Evolutionary conservation across 2,113 vertebrate species (phyloP).

Genomic region (Nycticebus coucang): DNA sequence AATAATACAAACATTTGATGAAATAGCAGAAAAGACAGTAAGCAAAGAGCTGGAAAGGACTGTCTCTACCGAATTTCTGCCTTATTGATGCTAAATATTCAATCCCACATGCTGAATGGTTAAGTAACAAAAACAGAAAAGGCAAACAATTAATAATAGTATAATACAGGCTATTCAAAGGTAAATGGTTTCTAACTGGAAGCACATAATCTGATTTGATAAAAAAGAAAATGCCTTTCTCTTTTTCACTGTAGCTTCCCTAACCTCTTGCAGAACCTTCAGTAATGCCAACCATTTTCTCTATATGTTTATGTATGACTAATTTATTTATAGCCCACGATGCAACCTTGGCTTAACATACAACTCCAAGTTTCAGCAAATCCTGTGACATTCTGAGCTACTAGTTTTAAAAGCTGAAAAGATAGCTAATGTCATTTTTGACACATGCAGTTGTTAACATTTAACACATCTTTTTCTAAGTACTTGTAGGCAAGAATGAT

Average conservation of each 20-base stretch:
- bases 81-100: neutral
- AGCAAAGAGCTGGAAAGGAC: neutral
- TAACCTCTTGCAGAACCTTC: neutral
- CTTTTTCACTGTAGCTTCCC: neutral
- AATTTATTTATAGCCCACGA: neutral
- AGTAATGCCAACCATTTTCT: neutral
- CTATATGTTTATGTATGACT: rapidly evolving
- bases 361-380: neutral
- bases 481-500: constrained; percentile 40
- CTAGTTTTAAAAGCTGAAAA: constrained; percentile 46
- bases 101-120: neutral
- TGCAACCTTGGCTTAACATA: too few relatives aligned
- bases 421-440: constrained; percentile 5
- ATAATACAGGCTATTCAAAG: neutral
- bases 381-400: neutral
- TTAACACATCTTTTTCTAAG: constrained; percentile 51
- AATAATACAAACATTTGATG: neutral
- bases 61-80: neutral
- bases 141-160: neutral
- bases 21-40: neutral
- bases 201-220: neutral
- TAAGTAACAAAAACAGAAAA: neutral
- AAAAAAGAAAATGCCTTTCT: neutral
- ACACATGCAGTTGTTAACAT: constrained; percentile 25
- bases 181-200: neutral